Evolutionary conservation across 1,140 invertebrate species (phyloP), one percentile per base, ranked within the genome.

Genomic region (Dysdera silvatica): DNA sequence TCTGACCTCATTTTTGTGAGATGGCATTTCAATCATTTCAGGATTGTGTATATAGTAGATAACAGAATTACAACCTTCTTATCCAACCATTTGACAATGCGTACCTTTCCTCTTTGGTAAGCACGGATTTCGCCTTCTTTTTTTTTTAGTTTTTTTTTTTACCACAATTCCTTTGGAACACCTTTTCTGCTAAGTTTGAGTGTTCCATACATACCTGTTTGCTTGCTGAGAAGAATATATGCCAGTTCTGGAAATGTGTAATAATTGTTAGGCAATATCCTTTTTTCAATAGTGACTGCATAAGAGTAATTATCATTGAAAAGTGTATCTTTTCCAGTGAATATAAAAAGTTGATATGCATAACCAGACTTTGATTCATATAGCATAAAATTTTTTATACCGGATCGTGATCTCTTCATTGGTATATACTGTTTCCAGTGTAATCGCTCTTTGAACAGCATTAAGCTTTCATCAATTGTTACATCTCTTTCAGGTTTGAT

Each of bases 401-500:
- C 47, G n/a, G 23, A 32, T 32, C 4, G 29, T 33, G n/a, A n/a
- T n/a, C n/a, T n/a, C n/a, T n/a, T n/a, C n/a, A n/a, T n/a, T n/a
- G n/a, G n/a, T n/a, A n/a, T n/a, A 57, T 33, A 31, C 29, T 33
- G 4, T 57, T 23, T 32, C n/a, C 18, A 40, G 55, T 33, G 41
- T 57, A 57, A 23, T 43, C 28, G 31, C 35, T 43, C 41, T 31
- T 20, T 47, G 20, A n/a, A 58, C 18, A 58, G 14, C 28, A 58
- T 58, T 31, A 48, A 58, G 24, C 43, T 58, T 23, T 58, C 18
- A 58, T 58, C 55, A 3, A 48, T 58, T 49, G 47, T 49, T 6
- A 49, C 47, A 49, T 49, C 24, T 49, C 47, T 49, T 49, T 49
- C 24, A 49, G 47, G 41, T 33, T 2, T n/a, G 2, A 56, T 56